Base-by-base conservation (phyloP, 2,113 vertebrate genomes). In the Serranochromis macrocephalus region DNA sequence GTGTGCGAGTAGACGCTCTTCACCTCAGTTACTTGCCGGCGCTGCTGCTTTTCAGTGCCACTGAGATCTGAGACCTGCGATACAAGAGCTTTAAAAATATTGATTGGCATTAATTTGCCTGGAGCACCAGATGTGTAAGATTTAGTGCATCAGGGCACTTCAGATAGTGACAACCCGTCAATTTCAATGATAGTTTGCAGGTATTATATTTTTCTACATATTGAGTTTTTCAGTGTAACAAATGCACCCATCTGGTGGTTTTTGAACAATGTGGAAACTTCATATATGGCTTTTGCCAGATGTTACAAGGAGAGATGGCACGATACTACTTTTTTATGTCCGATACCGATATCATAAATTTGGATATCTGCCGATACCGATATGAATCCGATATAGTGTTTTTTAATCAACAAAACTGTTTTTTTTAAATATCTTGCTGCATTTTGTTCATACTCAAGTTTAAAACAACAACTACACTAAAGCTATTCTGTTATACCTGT, bases 101-200 rank as follows among this genome's bases (percentile, higher is more conserved):
- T 93, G 89, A 91, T 85, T 94, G 88, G 68, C 88, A 83, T 88
- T 92, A 87, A 92, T 93, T 93, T 92, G 68, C 81, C 13, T 17
- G 14, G 53, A 88, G 81, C 36, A 66, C 26, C 91, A 91, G 93
- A 86, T 92, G 89, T 84, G 81, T 91, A 68, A 24, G 79, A 81
- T 84, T 80, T 85, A 55, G 13, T 54, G 71, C 58, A 78, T 92
- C 85, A 55, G 83, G 51, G 80, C 53, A 42, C 82, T 91, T 92
- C 82, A 91, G 8, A 75, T 57, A 45, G 84, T 80, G 86, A 84
- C 86, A 86, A 81, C 36, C 83, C 82, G 73, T 75, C 92, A 81
- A 11, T 90, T 33, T 54, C 78, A 47, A 9, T 58, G 17, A 61
- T 45, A 51, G 26, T 63, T 21, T 73, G n/a, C 45, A 36, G 73